Conservation (phyloP, 1,140 invertebrate genomes). For the Conopomorpha cramerella region DNA sequence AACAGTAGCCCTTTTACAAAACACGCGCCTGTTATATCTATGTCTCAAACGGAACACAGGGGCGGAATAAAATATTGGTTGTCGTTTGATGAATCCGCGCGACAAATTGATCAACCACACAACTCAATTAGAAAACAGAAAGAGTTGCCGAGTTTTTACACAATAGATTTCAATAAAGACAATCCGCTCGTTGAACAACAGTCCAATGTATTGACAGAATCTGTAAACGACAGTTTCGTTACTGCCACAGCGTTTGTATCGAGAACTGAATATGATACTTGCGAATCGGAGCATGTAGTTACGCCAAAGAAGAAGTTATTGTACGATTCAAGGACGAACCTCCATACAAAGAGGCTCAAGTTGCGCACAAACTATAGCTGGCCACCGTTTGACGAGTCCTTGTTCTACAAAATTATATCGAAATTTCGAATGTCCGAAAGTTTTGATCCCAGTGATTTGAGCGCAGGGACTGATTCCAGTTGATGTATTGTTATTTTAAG, state of each 20-base stretch:
- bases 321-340: constrained; percentile 17
- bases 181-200: not conserved
- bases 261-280: constrained; percentile 14
- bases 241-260: constrained; percentile 6
- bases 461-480: no score
- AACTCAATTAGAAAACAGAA: no score
- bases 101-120: no score
- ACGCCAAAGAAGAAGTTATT: constrained; percentile 13
- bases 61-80: constrained; percentile 55
- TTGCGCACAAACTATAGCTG: constrained; percentile 40
- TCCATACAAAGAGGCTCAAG: not conserved
- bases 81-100: constrained; percentile 49
- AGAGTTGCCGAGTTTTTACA: no score
- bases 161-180: not conserved
- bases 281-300: constrained; percentile 9
- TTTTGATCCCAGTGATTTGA: constrained; percentile 32
- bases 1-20: constrained; percentile 28
- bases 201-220: not conserved
- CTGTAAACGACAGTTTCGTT: not conserved
- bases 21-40: constrained; percentile 25
- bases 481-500: no score
- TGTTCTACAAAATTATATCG: constrained; percentile 51
- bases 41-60: constrained; percentile 36
- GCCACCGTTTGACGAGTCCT: constrained; percentile 51
- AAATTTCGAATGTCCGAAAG: constrained; percentile 52